These are phyloP conservation scores for Bergia sp. DNA, from an alignment of 92 coral and sea anemone species.

Conservation along the genomic window DNA sequence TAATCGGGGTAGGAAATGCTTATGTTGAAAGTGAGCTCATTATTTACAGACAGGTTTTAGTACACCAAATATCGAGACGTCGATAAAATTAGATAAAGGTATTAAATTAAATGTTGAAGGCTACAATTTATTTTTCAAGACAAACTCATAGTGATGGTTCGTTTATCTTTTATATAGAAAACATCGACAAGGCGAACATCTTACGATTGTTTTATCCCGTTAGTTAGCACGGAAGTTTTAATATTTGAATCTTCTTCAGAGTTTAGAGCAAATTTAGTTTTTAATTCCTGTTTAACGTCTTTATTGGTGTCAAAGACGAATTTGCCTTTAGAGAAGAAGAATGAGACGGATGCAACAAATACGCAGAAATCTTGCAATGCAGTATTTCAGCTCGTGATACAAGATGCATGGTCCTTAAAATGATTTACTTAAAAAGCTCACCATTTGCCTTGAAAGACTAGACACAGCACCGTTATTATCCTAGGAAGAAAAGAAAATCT, in stretches of 20 bases:
- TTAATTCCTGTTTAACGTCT: not conserved
- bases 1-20: not conserved
- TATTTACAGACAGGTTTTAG: too few relatives aligned
- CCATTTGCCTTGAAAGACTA: constrained; percentile 29
- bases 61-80: too few relatives aligned
- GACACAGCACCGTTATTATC: constrained; percentile 14
- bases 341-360: not conserved
- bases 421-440: not conserved
- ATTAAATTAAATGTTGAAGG: not conserved
- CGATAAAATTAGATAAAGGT: too few relatives aligned
- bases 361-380: not conserved
- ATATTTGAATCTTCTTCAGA: not conserved
- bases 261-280: not conserved
- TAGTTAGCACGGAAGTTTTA: too few relatives aligned
- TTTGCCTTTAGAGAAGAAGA: too few relatives aligned
- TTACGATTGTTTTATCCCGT: too few relatives aligned
- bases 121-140: not conserved
- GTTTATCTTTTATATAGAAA: not conserved
- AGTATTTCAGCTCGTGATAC: not conserved
- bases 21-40: too few relatives aligned
- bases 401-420: not conserved
- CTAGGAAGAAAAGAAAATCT: constrained; percentile 9
- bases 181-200: not conserved
- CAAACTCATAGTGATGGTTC: not conserved
- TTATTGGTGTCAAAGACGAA: not conserved